Evolutionary conservation across 2,113 vertebrate species (phyloP).

Genomic region (Cephalopholis sonnerati): DNA sequence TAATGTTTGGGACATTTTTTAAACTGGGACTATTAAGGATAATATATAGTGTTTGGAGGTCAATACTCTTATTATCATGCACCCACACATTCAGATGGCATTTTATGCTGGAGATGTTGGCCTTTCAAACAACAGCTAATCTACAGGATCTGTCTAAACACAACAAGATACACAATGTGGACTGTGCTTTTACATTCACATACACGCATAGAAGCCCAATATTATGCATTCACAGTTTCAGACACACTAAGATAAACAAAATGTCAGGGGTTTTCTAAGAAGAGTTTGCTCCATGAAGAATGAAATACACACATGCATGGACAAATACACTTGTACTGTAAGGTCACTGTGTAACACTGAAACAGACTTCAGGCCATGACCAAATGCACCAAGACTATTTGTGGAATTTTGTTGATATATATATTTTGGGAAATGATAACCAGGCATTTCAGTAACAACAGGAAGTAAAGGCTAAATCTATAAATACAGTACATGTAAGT

Average conservation of each 20-base stretch:
- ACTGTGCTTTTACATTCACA: background rate
- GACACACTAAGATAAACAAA: background rate
- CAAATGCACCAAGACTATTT: background rate
- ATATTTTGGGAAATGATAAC: background rate
- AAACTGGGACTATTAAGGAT: no score
- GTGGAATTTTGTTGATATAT: background rate
- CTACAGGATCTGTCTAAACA: background rate
- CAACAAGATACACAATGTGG: background rate
- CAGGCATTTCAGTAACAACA: background rate
- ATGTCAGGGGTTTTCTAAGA: background rate
- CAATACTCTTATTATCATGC: background rate
- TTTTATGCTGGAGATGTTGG: conserved; percentile 19
- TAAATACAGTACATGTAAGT: background rate
- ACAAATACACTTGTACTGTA: background rate
- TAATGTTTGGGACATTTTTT: no score
- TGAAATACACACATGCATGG: background rate
- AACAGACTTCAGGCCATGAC: background rate
- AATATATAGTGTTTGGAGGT: no score
- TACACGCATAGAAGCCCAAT: background rate
- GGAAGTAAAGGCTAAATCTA: no score
- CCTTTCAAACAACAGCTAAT: conserved; percentile 16
- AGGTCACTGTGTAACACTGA: background rate
- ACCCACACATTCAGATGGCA: background rate
- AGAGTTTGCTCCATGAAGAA: background rate
- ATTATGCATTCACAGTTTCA: background rate